Evolutionary conservation across 2,113 vertebrate species (phyloP), one percentile per base, ranked within the genome.

Genomic region (Phainopepla nitens): DNA sequence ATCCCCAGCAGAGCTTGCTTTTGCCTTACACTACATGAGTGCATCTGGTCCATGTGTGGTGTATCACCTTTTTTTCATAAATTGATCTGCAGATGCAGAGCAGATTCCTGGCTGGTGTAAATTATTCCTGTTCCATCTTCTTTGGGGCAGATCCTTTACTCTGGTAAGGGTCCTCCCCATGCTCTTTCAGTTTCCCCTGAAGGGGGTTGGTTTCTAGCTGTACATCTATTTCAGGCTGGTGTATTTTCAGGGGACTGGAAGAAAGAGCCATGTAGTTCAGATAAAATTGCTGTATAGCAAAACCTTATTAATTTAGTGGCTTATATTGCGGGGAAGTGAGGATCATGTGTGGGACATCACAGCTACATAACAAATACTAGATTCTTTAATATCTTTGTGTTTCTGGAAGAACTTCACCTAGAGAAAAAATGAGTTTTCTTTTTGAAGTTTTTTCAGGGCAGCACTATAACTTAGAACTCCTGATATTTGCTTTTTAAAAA

Each of bases 21-120:
- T 83, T 92, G 47, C 69, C 49, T 89, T 60, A 64, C 18, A 18
- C 28, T 62, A 36, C 75, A 66, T 50, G 33, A 76, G 33, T 35
- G 62, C 62, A 80, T 85, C 62, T 96, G 79, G 18, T 78, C 64
- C 19, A 0, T 90, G 72, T 75, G 57, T 92, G 44, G n/a, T 56
- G 11, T 41, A n/a, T 92, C 79, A 81, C 82, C 51, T 93, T 93
- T 86, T 93, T 88, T 93, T 78, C 78, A 96, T 88, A 60, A 93
- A 64, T 13, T 42, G 35, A 9, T 82, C 35, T 36, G 56, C 92
- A 92, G 85, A 89, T 95, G 92, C 65, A 15, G 69, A 86, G 65
- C 90, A 96, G 90, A 93, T 94, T 83, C 69, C 50, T 72, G 50
- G 23, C 39, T 87, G 78, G 21, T 2, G 6, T 76, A 61, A 95